Base-by-base conservation (phyloP, 2,797 vertebrate genomes). In the Limosa lapponica region DNA sequence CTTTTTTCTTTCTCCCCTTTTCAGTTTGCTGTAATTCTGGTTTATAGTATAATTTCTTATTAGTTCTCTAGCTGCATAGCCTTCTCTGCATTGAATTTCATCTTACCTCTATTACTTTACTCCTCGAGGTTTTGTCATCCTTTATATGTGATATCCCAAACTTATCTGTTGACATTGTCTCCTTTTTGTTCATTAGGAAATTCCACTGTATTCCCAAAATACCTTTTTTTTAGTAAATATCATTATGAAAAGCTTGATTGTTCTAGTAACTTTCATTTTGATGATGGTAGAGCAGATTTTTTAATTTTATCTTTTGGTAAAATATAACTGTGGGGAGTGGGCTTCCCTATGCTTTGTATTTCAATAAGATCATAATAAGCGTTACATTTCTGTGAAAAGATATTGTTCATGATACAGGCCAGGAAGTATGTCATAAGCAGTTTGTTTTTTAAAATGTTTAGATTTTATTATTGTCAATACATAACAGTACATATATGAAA, bases 401-500 rank as follows among this genome's bases (percentile, higher is more conserved):
- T 48, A 46, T 46, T 75, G 58, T 82, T 87, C 6, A 2, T 82
- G 89, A 86, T 36, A 89, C 3, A 28, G 93, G 32, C 23, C 69
- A 73, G 93, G 43, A 86, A 93, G 86, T 82, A 23, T 24, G 32
- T 95, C 64, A 87, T 78, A 52, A 97, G 39, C 34, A 81, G 71
- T 87, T 96, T 71, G 77, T 2, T 62, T 95, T 93, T 90, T 66
- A 74, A 91, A 93, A 93, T 64, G 37, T 96, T 96, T 96, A 87
- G 28, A 65, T 96, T 93, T 92, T 96, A 90, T 92, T 94, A 58
- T 95, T 95, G 81, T 82, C 61, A 72, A 23, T 89, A 48, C 34
- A 37, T 73, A 95, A 81, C 55, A 92, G 66, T 77, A 93, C 46
- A 23, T 89, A 79, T 91, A 97, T 96, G 96, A 90, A 98, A 97